A percentile compares a stretch with the other conserved stretches of the same genome.
These are phyloP conservation scores for Solenopsis fugax DNA, from an alignment of 1,140 invertebrate genomes.

Conservation along the genomic window DNA sequence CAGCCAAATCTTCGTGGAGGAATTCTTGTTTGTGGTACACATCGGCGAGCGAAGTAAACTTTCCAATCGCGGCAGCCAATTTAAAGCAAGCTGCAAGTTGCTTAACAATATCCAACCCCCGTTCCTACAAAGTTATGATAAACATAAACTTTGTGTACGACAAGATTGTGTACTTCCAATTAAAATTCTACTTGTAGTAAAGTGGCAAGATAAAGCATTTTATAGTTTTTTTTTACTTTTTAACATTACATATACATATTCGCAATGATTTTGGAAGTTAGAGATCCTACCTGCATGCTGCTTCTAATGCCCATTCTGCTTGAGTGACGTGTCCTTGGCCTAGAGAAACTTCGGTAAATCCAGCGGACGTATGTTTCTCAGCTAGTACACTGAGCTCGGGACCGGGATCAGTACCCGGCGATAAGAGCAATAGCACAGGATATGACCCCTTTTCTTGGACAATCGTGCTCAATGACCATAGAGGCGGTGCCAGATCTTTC, in stretches of 20 bases:
- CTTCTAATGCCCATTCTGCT: constrained; percentile 88
- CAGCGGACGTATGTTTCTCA: constrained; percentile 78
- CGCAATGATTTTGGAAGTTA: not conserved
- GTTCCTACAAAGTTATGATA: constrained; percentile 81
- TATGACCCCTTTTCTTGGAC: constrained; percentile 82
- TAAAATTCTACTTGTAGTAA: constrained; percentile 5
- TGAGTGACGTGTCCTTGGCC: constrained; percentile 90
- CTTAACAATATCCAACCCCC: constrained; percentile 94
- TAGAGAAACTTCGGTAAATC: constrained; percentile 89
- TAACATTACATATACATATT: not conserved
- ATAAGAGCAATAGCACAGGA: constrained; percentile 91
- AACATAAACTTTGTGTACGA: not conserved
- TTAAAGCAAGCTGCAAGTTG: constrained; percentile 95
- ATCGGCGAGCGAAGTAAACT: constrained; percentile 89
- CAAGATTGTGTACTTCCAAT: constrained; percentile 8
- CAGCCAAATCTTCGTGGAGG: constrained; percentile 91
- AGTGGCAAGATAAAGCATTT: not conserved
- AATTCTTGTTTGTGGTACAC: constrained; percentile 87
- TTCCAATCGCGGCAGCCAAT: constrained; percentile 92
- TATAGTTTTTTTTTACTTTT: not conserved
- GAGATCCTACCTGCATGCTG: constrained; percentile 81
- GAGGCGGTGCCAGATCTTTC: constrained; percentile 79
- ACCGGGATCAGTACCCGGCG: constrained; percentile 92
- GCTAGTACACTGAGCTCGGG: constrained; percentile 91
- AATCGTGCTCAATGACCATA: constrained; percentile 82